phyloP scores from a whole-genome alignment of 2,888 invertebrate genomes.

The Lamproptera curius region DNA sequence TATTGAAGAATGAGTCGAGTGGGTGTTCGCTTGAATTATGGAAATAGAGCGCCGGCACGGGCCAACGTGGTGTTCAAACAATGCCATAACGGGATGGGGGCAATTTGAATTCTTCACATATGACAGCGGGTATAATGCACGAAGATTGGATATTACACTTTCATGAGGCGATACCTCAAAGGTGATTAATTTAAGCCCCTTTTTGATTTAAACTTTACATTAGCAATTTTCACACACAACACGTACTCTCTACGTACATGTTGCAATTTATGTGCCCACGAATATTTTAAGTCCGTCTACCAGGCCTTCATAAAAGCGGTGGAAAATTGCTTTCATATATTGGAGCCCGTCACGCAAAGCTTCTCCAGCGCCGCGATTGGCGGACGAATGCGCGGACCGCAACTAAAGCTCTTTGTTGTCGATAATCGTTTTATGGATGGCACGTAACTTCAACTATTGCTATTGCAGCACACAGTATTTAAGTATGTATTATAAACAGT shows the following conservation, averaged over 20 bases:
- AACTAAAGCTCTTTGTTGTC: constrained; percentile 30
- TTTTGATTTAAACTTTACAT: too few relatives aligned
- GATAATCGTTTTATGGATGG: constrained; percentile 28
- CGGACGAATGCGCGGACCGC: constrained; percentile 27
- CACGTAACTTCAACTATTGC: constrained; percentile 16
- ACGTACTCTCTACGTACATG: too few relatives aligned
- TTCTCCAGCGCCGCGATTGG: constrained; percentile 34
- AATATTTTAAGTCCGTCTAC: too few relatives aligned
- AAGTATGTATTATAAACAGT: too few relatives aligned
- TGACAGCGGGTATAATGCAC: constrained; percentile 41
- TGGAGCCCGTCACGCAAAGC: constrained; percentile 39
- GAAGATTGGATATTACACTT: constrained; percentile 30
- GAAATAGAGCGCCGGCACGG: constrained; percentile 60
- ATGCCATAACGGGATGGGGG: constrained; percentile 62
- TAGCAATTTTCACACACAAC: too few relatives aligned
- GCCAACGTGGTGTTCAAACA: constrained; percentile 52
- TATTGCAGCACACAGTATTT: too few relatives aligned
- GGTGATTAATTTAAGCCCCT: too few relatives aligned
- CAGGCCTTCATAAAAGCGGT: constrained; percentile 36
- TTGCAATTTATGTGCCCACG: too few relatives aligned
- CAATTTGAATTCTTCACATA: constrained; percentile 54
- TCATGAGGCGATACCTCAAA: constrained; percentile 1
- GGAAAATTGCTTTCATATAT: constrained; percentile 45
- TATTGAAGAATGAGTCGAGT: constrained; percentile 55
- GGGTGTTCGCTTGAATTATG: constrained; percentile 63